Evolutionary conservation across 2,888 invertebrate genomes (phyloP).

Genomic region (Carcina quercana): DNA sequence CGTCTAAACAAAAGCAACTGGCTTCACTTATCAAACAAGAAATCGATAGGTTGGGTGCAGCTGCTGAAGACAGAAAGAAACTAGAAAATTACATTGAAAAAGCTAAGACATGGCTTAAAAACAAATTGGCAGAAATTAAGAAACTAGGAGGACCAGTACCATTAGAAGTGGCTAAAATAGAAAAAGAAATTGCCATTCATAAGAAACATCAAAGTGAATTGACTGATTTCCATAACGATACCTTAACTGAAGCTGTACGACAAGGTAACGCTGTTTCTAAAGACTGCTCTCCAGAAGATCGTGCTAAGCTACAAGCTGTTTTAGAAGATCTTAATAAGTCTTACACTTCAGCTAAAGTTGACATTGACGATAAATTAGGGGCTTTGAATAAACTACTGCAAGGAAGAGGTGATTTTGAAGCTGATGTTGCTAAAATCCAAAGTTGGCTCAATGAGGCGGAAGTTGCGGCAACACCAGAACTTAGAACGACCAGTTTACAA

Average conservation of each 20-base stretch:
- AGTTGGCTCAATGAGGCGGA: slow-evolving; percentile 95
- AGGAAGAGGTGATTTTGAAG: slow-evolving; percentile 87
- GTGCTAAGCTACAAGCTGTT: slow-evolving; percentile 77
- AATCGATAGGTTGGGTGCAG: slow-evolving; percentile 80
- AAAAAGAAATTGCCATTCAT: slow-evolving; percentile 84
- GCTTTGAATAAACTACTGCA: slow-evolving; percentile 82
- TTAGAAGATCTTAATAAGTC: slow-evolving; percentile 81
- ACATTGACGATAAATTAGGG: slow-evolving; percentile 81
- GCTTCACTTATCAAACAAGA: slow-evolving; percentile 81
- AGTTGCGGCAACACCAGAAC: slow-evolving; percentile 86
- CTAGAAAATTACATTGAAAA: slow-evolving; percentile 86
- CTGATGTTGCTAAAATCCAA: slow-evolving; percentile 84
- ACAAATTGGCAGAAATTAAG: slow-evolving; percentile 83
- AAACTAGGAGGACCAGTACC: slow-evolving; percentile 86
- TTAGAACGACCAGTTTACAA: slow-evolving; percentile 86
- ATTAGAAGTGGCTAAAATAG: slow-evolving; percentile 86
- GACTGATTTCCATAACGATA: slow-evolving; percentile 83
- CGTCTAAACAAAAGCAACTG: slow-evolving; percentile 84
- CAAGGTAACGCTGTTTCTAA: slow-evolving; percentile 84
- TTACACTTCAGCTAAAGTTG: slow-evolving; percentile 81
- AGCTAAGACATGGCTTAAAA: slow-evolving; percentile 86
- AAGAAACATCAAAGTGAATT: slow-evolving; percentile 85
- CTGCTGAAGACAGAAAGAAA: slow-evolving; percentile 82
- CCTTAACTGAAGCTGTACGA: slow-evolving; percentile 83
- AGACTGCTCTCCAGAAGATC: slow-evolving; percentile 85